Evolutionary conservation across 2,888 invertebrate species (phyloP).

Genomic region (Drosophila kanekoi): DNA sequence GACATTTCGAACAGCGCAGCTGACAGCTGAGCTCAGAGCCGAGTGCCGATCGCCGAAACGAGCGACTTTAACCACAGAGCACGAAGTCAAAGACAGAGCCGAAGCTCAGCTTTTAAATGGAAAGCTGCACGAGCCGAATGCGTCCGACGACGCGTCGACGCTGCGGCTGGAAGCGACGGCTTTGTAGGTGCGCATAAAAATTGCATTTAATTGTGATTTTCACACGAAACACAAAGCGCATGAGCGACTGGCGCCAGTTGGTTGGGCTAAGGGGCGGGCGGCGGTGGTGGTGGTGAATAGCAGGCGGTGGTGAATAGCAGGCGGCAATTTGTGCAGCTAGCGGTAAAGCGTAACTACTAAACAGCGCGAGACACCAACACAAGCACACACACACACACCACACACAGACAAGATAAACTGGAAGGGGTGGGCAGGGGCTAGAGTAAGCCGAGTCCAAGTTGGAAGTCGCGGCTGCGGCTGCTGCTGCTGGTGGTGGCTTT

Average conservation of each 20-base stretch:
- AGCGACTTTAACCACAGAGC: conserved; percentile 7
- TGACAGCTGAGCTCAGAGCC: conserved; percentile 70
- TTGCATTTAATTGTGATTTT: conserved; percentile 84
- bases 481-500: conserved; percentile 60
- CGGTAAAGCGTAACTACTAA: conserved; percentile 79
- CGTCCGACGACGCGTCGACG: conserved; percentile 16
- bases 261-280: background rate
- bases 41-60: conserved; percentile 20
- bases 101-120: conserved; percentile 48
- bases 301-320: background rate
- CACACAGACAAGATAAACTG: conserved; percentile 4
- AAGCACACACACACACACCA: background rate
- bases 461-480: conserved; percentile 22
- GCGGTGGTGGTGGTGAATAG: background rate
- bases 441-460: conserved; percentile 34
- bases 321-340: conserved; percentile 78
- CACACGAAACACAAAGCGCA: conserved; percentile 82
- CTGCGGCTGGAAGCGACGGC: conserved; percentile 26
- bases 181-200: conserved; percentile 79
- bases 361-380: conserved; percentile 63
- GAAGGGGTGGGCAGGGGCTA: conserved; percentile 1
- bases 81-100: conserved; percentile 21
- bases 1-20: conserved; percentile 82
- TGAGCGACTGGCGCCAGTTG: conserved; percentile 68
- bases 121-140: conserved; percentile 58